Evolutionary conservation across 2,113 vertebrate species (phyloP).

Genomic region (Gavialis gangeticus): DNA sequence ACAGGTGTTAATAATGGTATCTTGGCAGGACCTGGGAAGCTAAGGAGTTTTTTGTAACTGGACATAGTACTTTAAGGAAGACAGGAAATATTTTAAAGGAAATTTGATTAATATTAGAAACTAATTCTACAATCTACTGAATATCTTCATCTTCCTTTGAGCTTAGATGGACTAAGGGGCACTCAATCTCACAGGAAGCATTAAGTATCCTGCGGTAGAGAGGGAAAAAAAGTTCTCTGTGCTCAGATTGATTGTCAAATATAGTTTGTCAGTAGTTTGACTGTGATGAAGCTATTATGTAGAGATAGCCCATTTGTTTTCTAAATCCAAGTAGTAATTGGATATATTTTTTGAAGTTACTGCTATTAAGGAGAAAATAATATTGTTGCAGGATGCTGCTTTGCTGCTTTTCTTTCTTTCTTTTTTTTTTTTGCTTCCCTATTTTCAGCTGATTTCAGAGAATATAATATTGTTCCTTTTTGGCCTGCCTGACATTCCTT

Average conservation of each 20-base stretch:
- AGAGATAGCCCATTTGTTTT: neutral
- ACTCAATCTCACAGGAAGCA: neutral
- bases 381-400: neutral
- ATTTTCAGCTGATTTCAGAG: neutral
- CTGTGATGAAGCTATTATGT: neutral
- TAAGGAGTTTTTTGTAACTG: neutral
- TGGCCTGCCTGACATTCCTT: neutral
- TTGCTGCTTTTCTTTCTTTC: neutral
- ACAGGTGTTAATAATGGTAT: neutral
- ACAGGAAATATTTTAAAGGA: neutral
- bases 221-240: constrained; percentile 33
- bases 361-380: neutral
- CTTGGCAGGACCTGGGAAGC: neutral
- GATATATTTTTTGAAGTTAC: neutral
- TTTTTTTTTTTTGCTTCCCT: neutral
- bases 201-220: neutral
- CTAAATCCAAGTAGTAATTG: neutral
- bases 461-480: neutral
- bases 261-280: constrained; percentile 6
- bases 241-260: neutral
- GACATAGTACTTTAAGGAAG: neutral
- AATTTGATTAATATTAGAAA: neutral
- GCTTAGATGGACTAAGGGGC: neutral
- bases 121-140: neutral
- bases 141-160: neutral